Conservation (phyloP, 2,797 vertebrate species). For the Chaunax sp. region DNA sequence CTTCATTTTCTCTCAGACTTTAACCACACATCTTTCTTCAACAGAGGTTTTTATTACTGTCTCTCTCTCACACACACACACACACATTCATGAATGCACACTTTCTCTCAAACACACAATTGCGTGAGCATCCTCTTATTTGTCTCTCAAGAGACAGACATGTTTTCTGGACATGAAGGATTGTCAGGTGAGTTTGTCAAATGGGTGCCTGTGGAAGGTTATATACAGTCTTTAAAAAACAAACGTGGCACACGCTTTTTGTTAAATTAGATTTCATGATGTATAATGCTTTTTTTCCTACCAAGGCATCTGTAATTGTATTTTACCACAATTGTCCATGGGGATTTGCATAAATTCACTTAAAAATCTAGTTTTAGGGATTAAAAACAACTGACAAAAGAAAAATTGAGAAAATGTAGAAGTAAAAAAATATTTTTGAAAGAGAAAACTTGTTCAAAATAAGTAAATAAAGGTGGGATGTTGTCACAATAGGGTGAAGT, state of each 20-base stretch:
- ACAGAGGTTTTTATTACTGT: not conserved
- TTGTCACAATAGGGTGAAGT: not conserved
- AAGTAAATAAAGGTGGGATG: not conserved
- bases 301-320: not conserved
- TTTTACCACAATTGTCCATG: not conserved
- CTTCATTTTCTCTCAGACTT: conserved; percentile 52
- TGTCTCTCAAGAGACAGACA: conserved; percentile 61
- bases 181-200: conserved; percentile 70
- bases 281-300: not conserved
- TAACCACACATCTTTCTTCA: conserved; percentile 23
- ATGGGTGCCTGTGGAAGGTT: conserved; percentile 29
- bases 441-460: too few relatives aligned
- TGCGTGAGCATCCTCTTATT: conserved; percentile 45
- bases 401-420: not conserved
- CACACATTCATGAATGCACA: conserved; percentile 43
- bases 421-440: not conserved
- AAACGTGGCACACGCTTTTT: conserved; percentile 79
- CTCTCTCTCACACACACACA: not conserved
- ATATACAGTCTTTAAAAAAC: conserved; percentile 33
- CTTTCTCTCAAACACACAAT: conserved; percentile 12
- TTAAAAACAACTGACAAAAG: not conserved
- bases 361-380: not conserved
- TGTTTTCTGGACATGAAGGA: conserved; percentile 68
- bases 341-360: not conserved
- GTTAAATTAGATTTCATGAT: conserved; percentile 36